Conservation (phyloP, 2,888 invertebrate species). For the Antheraea assamensis region DNA sequence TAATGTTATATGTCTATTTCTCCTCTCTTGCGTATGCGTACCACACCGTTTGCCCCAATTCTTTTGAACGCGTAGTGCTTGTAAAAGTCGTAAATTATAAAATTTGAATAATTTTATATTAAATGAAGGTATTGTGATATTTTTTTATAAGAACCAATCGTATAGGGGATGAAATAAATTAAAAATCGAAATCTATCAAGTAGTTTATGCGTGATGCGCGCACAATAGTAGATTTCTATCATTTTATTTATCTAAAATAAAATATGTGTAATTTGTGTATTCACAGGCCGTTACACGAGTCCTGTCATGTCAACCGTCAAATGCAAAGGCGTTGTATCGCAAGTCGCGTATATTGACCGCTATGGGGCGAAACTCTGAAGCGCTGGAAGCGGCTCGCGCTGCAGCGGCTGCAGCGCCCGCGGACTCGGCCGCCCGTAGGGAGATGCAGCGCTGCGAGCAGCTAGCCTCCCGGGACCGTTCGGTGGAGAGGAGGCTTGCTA, state of each 20-base stretch:
- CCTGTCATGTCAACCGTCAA: slow-evolving; percentile 90
- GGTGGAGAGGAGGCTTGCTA: slow-evolving; percentile 75
- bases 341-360: slow-evolving; percentile 81
- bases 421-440: slow-evolving; percentile 63
- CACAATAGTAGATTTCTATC: too few relatives aligned
- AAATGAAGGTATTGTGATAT: too few relatives aligned
- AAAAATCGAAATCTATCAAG: too few relatives aligned
- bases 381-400: slow-evolving; percentile 81
- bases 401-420: slow-evolving; percentile 68
- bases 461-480: slow-evolving; percentile 69
- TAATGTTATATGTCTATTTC: too few relatives aligned
- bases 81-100: too few relatives aligned
- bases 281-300: slow-evolving; percentile 90
- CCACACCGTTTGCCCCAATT: too few relatives aligned
- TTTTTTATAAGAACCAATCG: too few relatives aligned
- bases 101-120: too few relatives aligned
- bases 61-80: too few relatives aligned
- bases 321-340: slow-evolving; percentile 95
- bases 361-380: slow-evolving; percentile 85
- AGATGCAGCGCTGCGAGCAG: slow-evolving; percentile 68
- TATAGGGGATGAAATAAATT: too few relatives aligned
- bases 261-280: background rate
- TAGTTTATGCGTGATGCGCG: too few relatives aligned
- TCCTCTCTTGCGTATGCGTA: too few relatives aligned
- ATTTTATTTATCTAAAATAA: background rate